Evolutionary conservation across 2,797 vertebrate genomes (phyloP), one percentile per base, ranked within the genome.

Genomic region (Diplodus sargus): DNA sequence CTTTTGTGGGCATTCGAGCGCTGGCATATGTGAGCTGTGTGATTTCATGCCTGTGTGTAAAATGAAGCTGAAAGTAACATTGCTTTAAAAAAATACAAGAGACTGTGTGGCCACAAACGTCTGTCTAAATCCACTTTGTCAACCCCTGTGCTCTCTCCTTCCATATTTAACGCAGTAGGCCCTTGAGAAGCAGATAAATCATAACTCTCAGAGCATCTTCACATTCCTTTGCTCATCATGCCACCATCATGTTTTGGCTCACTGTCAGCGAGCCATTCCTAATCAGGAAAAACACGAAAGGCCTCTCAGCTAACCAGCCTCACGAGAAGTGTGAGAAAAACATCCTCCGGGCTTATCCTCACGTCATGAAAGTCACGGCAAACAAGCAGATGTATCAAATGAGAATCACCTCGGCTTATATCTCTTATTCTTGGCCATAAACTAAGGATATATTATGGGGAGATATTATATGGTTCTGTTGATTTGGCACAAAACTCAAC

Each of bases 21-120:
- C 70, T 76, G 79, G 75, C 82, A 48, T 56, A 42, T 54, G 62
- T 28, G 14, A 74, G 59, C 60, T 28, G 9, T 81, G 70, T 87
- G 77, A 89, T 84, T 91, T 88, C 81, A 91, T 60, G 48, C 75
- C 66, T 76, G 65, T 76, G 72, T 87, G 62, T 79, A 71, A 85
- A 83, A 83, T 74, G 42, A 70, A 69, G 68, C 79, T 65, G 53
- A 80, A 61, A 70, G 63, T 70, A 58, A 17, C 45, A 12, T 12
- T 45, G 16, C 45, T 70, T 67, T 68, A 56, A 61, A 67, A 61
- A 75, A 68, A 17, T 30, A 51, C 25, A 80, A 14, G 9, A 56
- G 49, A 25, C 15, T 66, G 11, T 39, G 58, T 42, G 18, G 43
- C 23, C 39, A 11, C 39, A 10, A 8, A 39, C 39, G 39, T 39